Conservation (phyloP, 2,888 invertebrate genomes). For the Helobdella robusta region DNA sequence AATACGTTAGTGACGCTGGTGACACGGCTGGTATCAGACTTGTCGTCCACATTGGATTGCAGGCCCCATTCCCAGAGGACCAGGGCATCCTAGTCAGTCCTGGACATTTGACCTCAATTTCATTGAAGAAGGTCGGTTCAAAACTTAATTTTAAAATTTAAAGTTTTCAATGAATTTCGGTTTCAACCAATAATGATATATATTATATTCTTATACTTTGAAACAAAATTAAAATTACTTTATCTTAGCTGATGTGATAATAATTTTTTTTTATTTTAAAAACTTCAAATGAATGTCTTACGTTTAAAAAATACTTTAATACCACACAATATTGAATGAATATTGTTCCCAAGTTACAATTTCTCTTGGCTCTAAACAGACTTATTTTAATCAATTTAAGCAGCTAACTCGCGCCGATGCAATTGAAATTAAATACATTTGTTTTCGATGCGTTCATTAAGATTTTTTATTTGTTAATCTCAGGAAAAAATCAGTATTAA, state of each 20-base stretch:
- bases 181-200: neutral
- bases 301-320: too few species aligned
- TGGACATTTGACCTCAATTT: constrained; percentile 33
- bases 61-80: constrained; percentile 35
- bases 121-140: constrained; percentile 29
- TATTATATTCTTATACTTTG: neutral
- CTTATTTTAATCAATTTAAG: too few species aligned
- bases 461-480: too few species aligned
- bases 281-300: neutral
- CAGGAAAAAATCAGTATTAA: too few species aligned
- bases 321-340: too few species aligned
- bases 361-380: too few species aligned
- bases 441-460: too few species aligned
- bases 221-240: neutral
- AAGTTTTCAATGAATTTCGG: neutral
- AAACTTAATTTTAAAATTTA: neutral
- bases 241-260: too few species aligned
- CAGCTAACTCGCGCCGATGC: neutral
- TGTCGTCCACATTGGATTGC: constrained; percentile 27
- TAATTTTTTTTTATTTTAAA: neutral
- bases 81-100: constrained; percentile 34
- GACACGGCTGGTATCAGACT: constrained; percentile 30
- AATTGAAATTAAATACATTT: neutral
- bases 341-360: too few species aligned
- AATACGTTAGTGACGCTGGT: constrained; percentile 29